These are phyloP conservation scores for Galleria mellonella DNA, from an alignment of 1,140 invertebrate species.

Conservation along the genomic window DNA sequence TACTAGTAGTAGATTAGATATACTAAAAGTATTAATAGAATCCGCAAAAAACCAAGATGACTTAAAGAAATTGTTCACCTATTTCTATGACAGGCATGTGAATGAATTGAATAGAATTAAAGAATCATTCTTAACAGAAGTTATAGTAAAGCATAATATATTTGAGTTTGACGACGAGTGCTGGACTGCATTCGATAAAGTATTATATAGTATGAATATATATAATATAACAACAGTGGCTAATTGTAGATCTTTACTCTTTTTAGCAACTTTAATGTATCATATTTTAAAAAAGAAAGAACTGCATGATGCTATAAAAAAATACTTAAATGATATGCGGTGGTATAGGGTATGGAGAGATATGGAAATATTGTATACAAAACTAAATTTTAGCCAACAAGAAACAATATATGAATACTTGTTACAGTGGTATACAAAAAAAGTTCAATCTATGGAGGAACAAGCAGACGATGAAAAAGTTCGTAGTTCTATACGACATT, in stretches of 20 bases:
- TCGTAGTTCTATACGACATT: neutral
- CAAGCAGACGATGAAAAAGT: neutral
- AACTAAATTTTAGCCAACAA: conserved; percentile 3
- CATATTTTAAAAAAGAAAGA: conserved; percentile 28
- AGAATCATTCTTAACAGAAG: conserved; percentile 31
- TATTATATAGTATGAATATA: conserved; percentile 36
- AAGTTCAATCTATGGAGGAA: neutral
- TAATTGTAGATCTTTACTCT: conserved; percentile 14
- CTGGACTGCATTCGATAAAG: conserved; percentile 38
- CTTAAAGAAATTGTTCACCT: conserved; percentile 28
- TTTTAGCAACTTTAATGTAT: conserved; percentile 23
- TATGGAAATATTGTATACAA: neutral
- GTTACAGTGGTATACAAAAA: conserved; percentile 4
- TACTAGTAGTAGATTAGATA: conserved; percentile 16
- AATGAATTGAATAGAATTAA: conserved; percentile 34
- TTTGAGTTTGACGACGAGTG: conserved; percentile 34
- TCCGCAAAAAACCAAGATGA: conserved; percentile 30
- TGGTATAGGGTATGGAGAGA: neutral
- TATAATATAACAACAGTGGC: conserved; percentile 14
- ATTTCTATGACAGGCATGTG: conserved; percentile 42
- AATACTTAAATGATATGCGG: conserved; percentile 3
- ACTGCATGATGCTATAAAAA: conserved; percentile 20
- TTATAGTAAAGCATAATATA: conserved; percentile 27
- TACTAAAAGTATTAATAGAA: conserved; percentile 29
- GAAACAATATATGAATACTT: conserved; percentile 26